Percentiles rank a stretch among this genome's conserved stretches.
These are phyloP conservation scores for Neolamprologus brichardi DNA, from an alignment of 2,113 vertebrate species.

Conservation along the genomic window DNA sequence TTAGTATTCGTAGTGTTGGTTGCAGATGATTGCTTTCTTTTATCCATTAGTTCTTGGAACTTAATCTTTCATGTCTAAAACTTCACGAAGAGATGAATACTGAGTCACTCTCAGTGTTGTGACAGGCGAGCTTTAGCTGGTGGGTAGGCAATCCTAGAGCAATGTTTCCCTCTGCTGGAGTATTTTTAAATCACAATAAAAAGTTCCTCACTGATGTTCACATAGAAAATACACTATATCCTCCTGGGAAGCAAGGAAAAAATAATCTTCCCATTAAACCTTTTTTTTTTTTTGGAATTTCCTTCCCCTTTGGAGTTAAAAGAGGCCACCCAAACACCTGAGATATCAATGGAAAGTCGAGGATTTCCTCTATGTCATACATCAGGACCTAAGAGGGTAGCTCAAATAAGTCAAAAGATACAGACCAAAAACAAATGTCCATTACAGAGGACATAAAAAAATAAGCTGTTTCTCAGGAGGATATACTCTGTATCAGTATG, in stretches of 20 bases:
- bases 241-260: neutral
- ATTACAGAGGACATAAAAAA: neutral
- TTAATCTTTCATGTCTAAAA: neutral
- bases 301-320: neutral
- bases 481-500: neutral
- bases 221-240: neutral
- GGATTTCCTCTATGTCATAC: neutral
- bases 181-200: neutral
- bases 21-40: neutral
- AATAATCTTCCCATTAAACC: neutral
- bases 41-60: neutral
- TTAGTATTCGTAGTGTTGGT: neutral
- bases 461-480: neutral
- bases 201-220: neutral
- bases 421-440: neutral
- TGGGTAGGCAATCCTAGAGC: neutral
- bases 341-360: neutral
- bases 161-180: slow-evolving; percentile 21
- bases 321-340: neutral
- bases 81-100: neutral
- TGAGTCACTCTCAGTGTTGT: neutral
- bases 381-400: neutral
- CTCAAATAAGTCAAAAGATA: neutral
- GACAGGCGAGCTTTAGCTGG: neutral
- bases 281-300: neutral